A percentile compares a stretch with the other conserved stretches of the same genome.
Evolutionary conservation across 1,140 invertebrate species (phyloP).

Genomic region (Acyrthosiphon pisum): DNA sequence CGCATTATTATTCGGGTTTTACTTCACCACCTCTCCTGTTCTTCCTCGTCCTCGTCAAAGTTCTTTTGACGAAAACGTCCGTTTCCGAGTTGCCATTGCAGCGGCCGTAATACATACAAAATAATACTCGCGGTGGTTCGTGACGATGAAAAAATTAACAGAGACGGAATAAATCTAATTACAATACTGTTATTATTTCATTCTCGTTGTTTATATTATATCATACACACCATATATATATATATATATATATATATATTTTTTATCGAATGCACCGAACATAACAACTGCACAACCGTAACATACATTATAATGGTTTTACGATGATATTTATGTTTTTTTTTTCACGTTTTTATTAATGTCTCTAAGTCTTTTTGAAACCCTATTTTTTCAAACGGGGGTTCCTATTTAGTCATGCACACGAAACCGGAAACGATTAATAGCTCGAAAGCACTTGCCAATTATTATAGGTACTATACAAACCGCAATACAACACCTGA

Average conservation of each 20-base stretch:
- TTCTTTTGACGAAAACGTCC: not conserved
- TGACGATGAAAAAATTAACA: slow-evolving; percentile 4
- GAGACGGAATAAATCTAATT: slow-evolving; percentile 28
- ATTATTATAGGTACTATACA: not conserved
- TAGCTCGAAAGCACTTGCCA: not conserved
- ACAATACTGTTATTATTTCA: not conserved
- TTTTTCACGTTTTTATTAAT: not conserved
- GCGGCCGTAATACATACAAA: not conserved
- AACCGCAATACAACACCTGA: not conserved
- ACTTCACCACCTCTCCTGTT: not conserved
- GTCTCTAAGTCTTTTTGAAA: not conserved
- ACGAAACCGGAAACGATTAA: not conserved
- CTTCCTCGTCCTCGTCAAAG: not conserved
- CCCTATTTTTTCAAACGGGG: not conserved
- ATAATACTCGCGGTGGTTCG: not conserved
- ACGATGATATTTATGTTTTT: not conserved
- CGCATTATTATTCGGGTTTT: not conserved
- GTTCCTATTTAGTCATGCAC: not conserved
- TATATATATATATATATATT: not conserved
- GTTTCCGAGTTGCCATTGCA: slow-evolving; percentile 3
- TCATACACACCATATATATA: not conserved
- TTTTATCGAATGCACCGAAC: not conserved
- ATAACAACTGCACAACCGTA: not conserved
- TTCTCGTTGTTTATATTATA: not conserved
- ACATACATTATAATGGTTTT: not conserved